phyloP scores from a whole-genome alignment of 1,140 invertebrate genomes.

The Lepeophtheirus salmonis region DNA sequence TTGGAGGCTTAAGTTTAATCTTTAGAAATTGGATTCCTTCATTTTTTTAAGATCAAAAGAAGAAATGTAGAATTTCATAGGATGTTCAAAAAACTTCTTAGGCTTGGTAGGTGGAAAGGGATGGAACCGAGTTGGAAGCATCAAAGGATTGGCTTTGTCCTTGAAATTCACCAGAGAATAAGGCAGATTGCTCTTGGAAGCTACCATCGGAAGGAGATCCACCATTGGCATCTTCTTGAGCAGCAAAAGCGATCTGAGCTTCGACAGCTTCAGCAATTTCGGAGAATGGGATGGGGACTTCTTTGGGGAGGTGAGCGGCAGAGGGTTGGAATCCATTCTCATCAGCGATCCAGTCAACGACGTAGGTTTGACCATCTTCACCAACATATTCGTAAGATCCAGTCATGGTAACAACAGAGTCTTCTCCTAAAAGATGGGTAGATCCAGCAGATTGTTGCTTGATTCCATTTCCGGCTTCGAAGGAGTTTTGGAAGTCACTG shows the following conservation, averaged over 20 bases:
- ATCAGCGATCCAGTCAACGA: constrained; percentile 34
- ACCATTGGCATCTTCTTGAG: neutral
- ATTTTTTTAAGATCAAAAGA: no score
- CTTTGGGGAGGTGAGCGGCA: constrained; percentile 29
- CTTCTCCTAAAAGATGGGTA: neutral
- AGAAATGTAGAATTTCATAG: no score
- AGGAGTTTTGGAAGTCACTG: neutral
- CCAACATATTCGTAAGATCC: constrained; percentile 20
- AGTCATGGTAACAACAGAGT: neutral
- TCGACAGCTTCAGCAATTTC: constrained; percentile 15
- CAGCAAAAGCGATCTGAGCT: constrained; percentile 14
- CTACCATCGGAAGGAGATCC: neutral
- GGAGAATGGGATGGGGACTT: neutral
- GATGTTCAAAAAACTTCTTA: no score
- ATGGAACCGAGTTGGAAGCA: constrained; percentile 28
- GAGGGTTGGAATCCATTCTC: constrained; percentile 41
- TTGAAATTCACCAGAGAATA: neutral
- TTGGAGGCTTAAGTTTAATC: no score
- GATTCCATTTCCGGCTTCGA: constrained; percentile 12
- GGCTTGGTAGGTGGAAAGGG: constrained; percentile 25
- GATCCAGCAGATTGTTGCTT: neutral
- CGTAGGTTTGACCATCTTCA: constrained; percentile 18
- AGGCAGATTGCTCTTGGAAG: neutral
- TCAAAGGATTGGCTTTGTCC: no score
- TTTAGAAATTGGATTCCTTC: no score